Percentiles rank a stretch among this genome's conserved stretches.
phyloP scores from a whole-genome alignment of 2,888 invertebrate genomes.

The Kryphioiulus occultus region DNA sequence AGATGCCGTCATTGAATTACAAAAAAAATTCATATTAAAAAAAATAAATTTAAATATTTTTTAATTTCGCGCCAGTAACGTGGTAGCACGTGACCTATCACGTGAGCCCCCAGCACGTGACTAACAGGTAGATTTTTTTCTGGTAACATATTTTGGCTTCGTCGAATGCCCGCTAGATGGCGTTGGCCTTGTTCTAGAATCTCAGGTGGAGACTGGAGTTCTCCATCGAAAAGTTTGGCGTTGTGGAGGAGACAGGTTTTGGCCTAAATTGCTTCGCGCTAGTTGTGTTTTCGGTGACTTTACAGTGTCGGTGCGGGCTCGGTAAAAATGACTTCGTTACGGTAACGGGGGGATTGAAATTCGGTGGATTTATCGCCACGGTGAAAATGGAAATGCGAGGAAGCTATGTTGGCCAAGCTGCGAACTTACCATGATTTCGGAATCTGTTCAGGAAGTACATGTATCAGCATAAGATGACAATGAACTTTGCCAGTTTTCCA shows the following conservation, averaged over 20 bases:
- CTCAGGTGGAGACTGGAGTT: neutral
- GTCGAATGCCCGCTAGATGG: neutral
- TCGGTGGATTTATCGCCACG: neutral
- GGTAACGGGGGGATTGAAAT: neutral
- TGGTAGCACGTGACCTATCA: neutral
- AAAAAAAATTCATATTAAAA: no score
- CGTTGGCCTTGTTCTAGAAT: neutral
- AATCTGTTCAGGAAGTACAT: slow-evolving; percentile 13
- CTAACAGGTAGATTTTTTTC: no score
- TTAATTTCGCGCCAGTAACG: neutral
- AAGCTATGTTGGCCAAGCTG: slow-evolving; percentile 2
- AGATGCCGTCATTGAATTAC: no score
- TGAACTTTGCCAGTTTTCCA: slow-evolving; percentile 35
- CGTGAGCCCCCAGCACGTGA: neutral
- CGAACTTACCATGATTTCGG: neutral
- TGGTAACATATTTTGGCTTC: neutral
- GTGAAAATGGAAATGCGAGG: neutral
- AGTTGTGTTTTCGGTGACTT: neutral
- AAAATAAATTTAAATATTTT: neutral
- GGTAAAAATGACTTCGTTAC: neutral
- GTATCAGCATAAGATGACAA: neutral
- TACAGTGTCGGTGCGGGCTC: neutral
- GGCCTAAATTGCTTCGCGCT: neutral
- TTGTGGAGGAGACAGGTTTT: neutral
- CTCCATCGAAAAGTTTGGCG: neutral